These are phyloP conservation scores for Microchirus variegatus DNA, from an alignment of 2,797 vertebrate species.

Conservation along the genomic window DNA sequence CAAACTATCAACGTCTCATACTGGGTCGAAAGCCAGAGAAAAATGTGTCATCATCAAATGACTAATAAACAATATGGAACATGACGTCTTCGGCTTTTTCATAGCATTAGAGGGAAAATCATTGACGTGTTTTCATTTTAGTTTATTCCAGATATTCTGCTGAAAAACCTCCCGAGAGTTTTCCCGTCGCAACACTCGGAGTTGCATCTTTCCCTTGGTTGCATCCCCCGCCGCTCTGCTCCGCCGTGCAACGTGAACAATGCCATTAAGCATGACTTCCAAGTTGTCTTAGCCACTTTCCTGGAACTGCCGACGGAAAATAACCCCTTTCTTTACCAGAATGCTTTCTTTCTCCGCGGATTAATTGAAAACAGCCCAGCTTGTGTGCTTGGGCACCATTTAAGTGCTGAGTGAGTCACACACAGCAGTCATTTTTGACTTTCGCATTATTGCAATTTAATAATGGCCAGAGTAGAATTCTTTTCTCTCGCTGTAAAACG, in stretches of 20 bases:
- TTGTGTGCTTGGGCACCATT: conserved; percentile 59
- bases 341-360: conserved; percentile 51
- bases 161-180: conserved; percentile 24
- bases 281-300: conserved; percentile 56
- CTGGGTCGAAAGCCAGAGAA: too few species aligned
- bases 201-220: conserved; percentile 37
- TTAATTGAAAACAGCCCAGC: conserved; percentile 74
- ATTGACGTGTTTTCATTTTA: neutral
- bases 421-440: conserved; percentile 36
- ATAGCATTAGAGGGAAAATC: neutral
- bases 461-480: conserved; percentile 33
- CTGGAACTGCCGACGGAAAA: conserved; percentile 75
- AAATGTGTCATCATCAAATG: neutral
- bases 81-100: neutral
- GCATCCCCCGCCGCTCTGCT: conserved; percentile 46
- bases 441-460: conserved; percentile 43
- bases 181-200: conserved; percentile 28
- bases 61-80: neutral
- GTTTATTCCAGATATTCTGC: conserved; percentile 30
- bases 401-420: conserved; percentile 64
- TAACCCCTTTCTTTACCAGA: conserved; percentile 68
- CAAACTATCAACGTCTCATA: too few species aligned
- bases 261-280: conserved; percentile 66
- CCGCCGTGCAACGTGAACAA: conserved; percentile 66
- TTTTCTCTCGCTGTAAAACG: conserved; percentile 7